Evolutionary conservation across 2,797 vertebrate genomes (phyloP).

Genomic region (Prionace glauca): DNA sequence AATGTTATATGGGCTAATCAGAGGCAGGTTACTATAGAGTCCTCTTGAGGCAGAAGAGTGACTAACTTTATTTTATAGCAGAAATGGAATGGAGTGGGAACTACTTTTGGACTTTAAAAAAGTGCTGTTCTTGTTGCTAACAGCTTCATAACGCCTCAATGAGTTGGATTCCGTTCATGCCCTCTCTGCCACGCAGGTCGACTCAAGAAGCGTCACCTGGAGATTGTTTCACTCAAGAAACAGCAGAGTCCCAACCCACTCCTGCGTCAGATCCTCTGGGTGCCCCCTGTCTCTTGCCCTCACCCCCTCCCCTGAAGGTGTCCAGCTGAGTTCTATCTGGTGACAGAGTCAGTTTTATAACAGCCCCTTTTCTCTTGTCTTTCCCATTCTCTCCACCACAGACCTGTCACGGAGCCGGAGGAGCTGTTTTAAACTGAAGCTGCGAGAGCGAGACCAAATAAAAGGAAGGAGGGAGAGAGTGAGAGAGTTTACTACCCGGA

Average conservation of each 20-base stretch:
- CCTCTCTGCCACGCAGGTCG: neutral
- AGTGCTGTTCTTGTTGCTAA: neutral
- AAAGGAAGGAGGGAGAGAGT: slow-evolving; percentile 41
- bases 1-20: slow-evolving; percentile 53
- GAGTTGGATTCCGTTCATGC: neutral
- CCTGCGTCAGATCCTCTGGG: slow-evolving; percentile 50
- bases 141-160: neutral
- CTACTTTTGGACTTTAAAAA: neutral
- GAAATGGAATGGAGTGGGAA: neutral
- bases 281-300: slow-evolving; percentile 56
- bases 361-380: slow-evolving; percentile 56
- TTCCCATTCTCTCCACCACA: slow-evolving; percentile 43
- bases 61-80: slow-evolving; percentile 47
- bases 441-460: slow-evolving; percentile 38
- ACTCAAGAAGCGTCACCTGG: neutral
- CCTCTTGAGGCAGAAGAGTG: slow-evolving; percentile 50
- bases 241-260: slow-evolving; percentile 48
- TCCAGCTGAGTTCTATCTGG: slow-evolving; percentile 55
- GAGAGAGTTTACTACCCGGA: slow-evolving; percentile 34
- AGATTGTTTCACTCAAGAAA: neutral
- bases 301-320: slow-evolving; percentile 51
- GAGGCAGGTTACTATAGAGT: slow-evolving; percentile 42
- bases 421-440: neutral
- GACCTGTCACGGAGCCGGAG: slow-evolving; percentile 46
- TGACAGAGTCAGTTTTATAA: slow-evolving; percentile 51